Evolutionary conservation across 35 echinoderm and acorn worm species (phyloP), one percentile per base, ranked within the genome.

Genomic region (Holothuria glaberrima): DNA sequence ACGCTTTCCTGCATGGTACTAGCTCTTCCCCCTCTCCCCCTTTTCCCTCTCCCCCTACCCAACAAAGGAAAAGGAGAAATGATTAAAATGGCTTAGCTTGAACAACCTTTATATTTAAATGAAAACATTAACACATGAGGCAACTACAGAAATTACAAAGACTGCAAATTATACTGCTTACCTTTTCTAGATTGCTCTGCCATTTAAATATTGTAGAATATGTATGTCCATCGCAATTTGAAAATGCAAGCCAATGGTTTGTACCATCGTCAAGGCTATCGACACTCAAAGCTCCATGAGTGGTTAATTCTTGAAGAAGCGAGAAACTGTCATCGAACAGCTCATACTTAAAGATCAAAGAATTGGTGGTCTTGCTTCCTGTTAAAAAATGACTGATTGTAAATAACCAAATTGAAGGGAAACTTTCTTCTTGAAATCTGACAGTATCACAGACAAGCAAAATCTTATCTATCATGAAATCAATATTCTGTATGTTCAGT

Each of bases 151-250:
- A 41, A 41, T 41, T 4, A 41, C 7, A 0, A 82, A 82, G 24
- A 54, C 38, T 45, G 77, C n/a, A 56, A 60, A 86, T 31, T 1
- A 20, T 28, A 14, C 12, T 36, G 16, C 22, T 48, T 70, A 87
- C 61, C 61, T 28, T 44, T 44, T 27, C 66, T 4, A 34, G 26
- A 46, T n/a, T 20, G 33, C 27, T 50, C 10, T 30, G 30, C 85
- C 85, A 87, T 50, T 26, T 67, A 26, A 68, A 87, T 6, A 87
- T 87, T 22, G 35, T 70, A 18, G 85, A 87, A 48, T 87, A 69
- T 35, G 85, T 87, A 0, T 87, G 14, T 5, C 63, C 85, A 50
- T 87, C 65, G 16, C 64, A 24, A 70, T 87, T 87, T 19, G 61
- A 59, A 48, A 87, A 67, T 6, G 85, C 85, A 46, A 87, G 34